These are phyloP conservation scores for Alauda arvensis DNA, from an alignment of 2,797 vertebrate species.

Conservation along the genomic window DNA sequence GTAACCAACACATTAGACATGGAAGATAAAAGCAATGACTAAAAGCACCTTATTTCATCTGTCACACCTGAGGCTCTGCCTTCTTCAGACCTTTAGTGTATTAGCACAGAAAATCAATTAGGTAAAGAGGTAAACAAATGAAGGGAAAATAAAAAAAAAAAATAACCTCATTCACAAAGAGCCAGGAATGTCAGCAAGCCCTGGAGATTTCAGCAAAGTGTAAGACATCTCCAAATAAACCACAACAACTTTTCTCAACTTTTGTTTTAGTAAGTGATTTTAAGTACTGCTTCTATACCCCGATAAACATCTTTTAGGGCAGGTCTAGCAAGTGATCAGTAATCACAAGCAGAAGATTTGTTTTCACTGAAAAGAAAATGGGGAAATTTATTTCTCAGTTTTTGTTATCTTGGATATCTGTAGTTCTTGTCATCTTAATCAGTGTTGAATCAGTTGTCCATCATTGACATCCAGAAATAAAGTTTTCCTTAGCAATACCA, in stretches of 20 bases:
- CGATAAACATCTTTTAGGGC: not conserved
- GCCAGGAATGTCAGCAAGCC: conserved; percentile 47
- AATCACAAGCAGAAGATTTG: not conserved
- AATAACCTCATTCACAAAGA: conserved; percentile 64
- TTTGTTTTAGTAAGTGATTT: conserved; percentile 25
- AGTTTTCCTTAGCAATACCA: not conserved
- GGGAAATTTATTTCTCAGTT: not conserved
- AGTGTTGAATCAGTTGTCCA: not conserved
- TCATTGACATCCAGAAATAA: not conserved
- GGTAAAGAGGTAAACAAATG: conserved; percentile 77
- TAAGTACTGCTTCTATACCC: not conserved
- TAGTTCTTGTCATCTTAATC: not conserved
- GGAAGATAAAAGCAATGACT: conserved; percentile 77
- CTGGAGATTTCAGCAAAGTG: conserved; percentile 41
- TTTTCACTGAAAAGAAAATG: not conserved
- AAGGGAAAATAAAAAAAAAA: conserved; percentile 58
- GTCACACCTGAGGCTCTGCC: conserved; percentile 76
- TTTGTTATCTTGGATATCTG: not conserved
- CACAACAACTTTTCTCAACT: conserved; percentile 53
- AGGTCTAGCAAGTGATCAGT: not conserved
- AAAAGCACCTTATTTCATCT: conserved; percentile 77
- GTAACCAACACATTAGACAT: conserved; percentile 80
- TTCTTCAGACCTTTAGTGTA: conserved; percentile 74
- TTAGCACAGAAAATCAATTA: conserved; percentile 81
- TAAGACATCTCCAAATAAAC: conserved; percentile 52